Evolutionary conservation across 2,888 invertebrate genomes (phyloP).

Genomic region (Ellobium chinense): DNA sequence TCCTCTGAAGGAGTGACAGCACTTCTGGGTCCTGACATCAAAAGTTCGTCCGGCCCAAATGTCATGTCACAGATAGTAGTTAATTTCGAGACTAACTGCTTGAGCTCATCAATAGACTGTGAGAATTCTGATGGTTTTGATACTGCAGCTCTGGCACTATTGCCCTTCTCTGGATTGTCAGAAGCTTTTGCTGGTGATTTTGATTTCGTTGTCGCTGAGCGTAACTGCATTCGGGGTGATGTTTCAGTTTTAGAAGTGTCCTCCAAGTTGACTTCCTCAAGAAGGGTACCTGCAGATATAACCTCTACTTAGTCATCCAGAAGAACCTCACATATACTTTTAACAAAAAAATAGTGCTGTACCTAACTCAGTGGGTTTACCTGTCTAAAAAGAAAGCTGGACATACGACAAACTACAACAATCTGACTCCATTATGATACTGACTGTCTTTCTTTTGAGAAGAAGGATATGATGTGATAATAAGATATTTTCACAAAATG

Average conservation of each 20-base stretch:
- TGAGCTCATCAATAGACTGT: slow-evolving; percentile 18
- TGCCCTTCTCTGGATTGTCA: not conserved
- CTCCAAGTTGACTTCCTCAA: slow-evolving; percentile 7
- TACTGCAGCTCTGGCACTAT: not conserved
- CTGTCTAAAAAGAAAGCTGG: no score
- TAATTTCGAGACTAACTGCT: slow-evolving; percentile 21
- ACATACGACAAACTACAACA: no score
- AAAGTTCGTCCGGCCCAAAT: slow-evolving; percentile 15
- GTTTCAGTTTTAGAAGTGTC: not conserved
- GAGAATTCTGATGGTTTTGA: not conserved
- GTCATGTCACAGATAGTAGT: slow-evolving; percentile 38
- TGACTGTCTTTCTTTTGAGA: no score
- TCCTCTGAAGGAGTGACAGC: not conserved
- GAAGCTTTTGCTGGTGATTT: not conserved
- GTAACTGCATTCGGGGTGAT: not conserved
- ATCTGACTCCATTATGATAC: no score
- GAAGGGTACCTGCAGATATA: slow-evolving; percentile 34
- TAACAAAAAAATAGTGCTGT: no score
- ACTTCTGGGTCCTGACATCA: not conserved
- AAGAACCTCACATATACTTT: no score
- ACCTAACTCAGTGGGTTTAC: no score
- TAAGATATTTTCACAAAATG: no score
- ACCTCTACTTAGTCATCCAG: no score
- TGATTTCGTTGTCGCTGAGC: not conserved
- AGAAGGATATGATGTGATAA: no score